A percentile compares a stretch with the other conserved stretches of the same genome.
These are phyloP conservation scores for Thecophora atra DNA, from an alignment of 2,888 invertebrate species.

Conservation along the genomic window DNA sequence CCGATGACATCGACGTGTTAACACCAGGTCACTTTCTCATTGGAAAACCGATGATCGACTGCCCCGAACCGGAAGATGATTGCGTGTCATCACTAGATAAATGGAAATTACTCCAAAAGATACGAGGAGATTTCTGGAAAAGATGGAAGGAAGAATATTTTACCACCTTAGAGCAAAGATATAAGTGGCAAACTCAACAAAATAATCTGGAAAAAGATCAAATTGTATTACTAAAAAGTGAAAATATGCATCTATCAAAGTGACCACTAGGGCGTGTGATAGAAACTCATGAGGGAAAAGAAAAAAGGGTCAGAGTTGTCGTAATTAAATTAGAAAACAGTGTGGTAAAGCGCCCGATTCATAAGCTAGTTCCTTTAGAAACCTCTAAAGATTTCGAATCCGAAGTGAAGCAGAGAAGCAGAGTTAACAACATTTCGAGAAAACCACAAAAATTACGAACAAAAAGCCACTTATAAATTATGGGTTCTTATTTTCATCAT, in stretches of 20 bases:
- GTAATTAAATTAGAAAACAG: not conserved
- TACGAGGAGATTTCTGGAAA: too few relatives aligned
- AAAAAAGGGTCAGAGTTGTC: not conserved
- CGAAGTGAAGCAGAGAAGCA: not conserved
- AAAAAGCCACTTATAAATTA: not conserved
- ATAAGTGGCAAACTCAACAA: too few relatives aligned
- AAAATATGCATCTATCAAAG: too few relatives aligned
- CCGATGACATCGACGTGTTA: conserved; percentile 8
- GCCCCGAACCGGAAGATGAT: not conserved
- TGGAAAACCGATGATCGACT: conserved; percentile 17
- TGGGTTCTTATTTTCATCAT: too few relatives aligned
- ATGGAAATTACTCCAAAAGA: too few relatives aligned
- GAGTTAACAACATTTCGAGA: not conserved
- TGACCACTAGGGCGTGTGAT: too few relatives aligned
- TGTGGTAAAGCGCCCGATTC: not conserved
- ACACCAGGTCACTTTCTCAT: conserved; percentile 13
- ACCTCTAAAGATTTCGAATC: not conserved
- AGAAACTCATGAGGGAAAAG: too few relatives aligned
- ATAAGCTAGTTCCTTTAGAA: not conserved
- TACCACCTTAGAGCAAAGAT: too few relatives aligned
- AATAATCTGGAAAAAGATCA: too few relatives aligned
- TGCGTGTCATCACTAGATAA: too few relatives aligned
- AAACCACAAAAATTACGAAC: not conserved
- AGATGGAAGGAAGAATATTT: too few relatives aligned
- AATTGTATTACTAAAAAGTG: too few relatives aligned